phyloP scores from a whole-genome alignment of 2,797 vertebrate genomes.

The Erpetoichthys calabaricus region DNA sequence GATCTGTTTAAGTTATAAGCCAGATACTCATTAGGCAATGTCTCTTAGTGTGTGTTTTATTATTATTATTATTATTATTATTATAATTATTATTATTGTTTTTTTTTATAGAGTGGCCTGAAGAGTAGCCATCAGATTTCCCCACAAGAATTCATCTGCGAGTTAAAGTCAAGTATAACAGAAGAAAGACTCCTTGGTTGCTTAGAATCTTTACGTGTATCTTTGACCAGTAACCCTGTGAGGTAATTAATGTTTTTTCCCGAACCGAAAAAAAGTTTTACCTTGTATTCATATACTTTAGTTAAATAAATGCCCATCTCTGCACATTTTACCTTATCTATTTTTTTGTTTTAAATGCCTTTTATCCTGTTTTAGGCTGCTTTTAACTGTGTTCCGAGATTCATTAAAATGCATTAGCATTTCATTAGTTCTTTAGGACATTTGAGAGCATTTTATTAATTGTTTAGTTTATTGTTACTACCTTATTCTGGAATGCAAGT shows the following conservation, averaged over 20 bases:
- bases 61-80: neutral
- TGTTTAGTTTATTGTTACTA: conserved; percentile 21
- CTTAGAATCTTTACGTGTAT: conserved; percentile 85
- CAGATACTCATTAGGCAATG: conserved; percentile 4
- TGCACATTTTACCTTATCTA: conserved; percentile 12
- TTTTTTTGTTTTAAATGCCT: conserved; percentile 7
- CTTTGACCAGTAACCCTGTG: conserved; percentile 93
- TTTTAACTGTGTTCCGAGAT: conserved; percentile 21
- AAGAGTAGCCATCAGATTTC: conserved; percentile 72
- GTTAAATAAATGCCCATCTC: conserved; percentile 12
- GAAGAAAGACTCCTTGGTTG: conserved; percentile 81
- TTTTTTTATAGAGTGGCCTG: conserved; percentile 60
- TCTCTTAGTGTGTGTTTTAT: conserved; percentile 2
- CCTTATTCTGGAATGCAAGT: neutral
- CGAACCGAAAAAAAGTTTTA: conserved; percentile 7
- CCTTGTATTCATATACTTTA: conserved; percentile 18
- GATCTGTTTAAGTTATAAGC: neutral
- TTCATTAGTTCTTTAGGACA: conserved; percentile 14
- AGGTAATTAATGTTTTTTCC: conserved; percentile 53
- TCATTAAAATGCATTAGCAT: conserved; percentile 26
- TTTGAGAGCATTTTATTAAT: conserved; percentile 23
- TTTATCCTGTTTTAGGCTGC: conserved; percentile 4
- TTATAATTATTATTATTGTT: neutral
- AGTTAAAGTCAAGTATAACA: conserved; percentile 70
- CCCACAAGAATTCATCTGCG: conserved; percentile 84